Evolutionary conservation across 2,113 vertebrate genomes (phyloP).

Genomic region (Equus przewalskii): DNA sequence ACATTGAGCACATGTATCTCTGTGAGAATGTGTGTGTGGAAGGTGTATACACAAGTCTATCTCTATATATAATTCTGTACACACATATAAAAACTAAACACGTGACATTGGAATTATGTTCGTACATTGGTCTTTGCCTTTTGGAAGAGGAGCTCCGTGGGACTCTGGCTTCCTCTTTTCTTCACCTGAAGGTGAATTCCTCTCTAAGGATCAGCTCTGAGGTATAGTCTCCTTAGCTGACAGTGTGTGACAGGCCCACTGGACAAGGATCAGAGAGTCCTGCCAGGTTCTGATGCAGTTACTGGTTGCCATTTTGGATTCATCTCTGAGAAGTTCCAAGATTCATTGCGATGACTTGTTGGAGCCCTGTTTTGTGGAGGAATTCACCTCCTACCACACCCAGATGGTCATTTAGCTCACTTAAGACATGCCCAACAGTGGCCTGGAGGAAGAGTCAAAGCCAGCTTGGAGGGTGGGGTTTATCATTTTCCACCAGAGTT

Average conservation of each 20-base stretch:
- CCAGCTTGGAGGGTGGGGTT: not conserved
- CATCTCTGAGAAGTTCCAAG: constrained; percentile 70
- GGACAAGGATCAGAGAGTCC: not conserved
- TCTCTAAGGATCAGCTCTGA: constrained; percentile 51
- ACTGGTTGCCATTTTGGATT: constrained; percentile 66
- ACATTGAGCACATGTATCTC: constrained; percentile 73
- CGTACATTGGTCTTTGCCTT: constrained; percentile 71
- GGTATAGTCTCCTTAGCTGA: constrained; percentile 13
- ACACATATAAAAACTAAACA: constrained; percentile 86
- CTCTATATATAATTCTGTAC: constrained; percentile 86
- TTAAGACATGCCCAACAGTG: not conserved
- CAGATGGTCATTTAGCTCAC: not conserved
- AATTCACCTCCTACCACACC: not conserved
- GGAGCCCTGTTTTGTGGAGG: constrained; percentile 7
- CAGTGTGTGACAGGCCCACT: not conserved
- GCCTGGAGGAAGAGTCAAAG: not conserved
- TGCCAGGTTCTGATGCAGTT: not conserved
- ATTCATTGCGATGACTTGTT: not conserved
- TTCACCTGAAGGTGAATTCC: constrained; percentile 62
- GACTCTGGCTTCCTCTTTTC: constrained; percentile 44
- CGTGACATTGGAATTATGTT: constrained; percentile 60
- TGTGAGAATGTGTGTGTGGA: constrained; percentile 73
- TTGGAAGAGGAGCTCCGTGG: constrained; percentile 52
- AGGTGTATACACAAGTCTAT: constrained; percentile 82
- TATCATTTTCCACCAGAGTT: not conserved